These are phyloP conservation scores for Ploceus nigricollis DNA, from an alignment of 2,113 vertebrate genomes.

Conservation along the genomic window DNA sequence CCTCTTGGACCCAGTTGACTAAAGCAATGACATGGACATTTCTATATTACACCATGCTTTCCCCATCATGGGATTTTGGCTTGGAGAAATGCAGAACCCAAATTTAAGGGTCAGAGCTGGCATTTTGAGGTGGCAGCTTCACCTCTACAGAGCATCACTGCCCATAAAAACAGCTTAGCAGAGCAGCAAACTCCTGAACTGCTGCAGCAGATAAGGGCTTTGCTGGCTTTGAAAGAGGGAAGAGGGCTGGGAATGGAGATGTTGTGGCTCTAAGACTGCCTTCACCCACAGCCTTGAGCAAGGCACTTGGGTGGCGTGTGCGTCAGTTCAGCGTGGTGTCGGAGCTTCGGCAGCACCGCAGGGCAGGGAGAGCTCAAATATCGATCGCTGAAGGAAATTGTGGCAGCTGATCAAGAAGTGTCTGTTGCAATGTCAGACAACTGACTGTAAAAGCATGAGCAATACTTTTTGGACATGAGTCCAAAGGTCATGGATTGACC, in stretches of 20 bases:
- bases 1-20: neutral
- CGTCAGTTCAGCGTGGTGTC: rapidly evolving
- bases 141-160: rapidly evolving
- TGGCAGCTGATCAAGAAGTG: neutral
- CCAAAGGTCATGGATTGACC: neutral
- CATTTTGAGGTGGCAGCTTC: neutral
- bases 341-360: rapidly evolving
- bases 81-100: neutral
- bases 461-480: neutral
- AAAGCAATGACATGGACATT: rapidly evolving
- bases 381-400: neutral
- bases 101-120: neutral
- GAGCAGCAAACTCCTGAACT: neutral
- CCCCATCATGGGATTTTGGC: neutral
- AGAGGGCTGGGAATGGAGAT: neutral
- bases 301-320: neutral
- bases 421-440: neutral
- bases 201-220: neutral
- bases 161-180: neutral
- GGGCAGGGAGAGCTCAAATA: neutral
- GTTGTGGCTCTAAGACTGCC: neutral
- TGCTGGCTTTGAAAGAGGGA: neutral
- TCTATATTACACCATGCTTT: neutral
- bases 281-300: neutral
- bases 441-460: neutral